phyloP scores from a whole-genome alignment of 92 coral and sea anemone genomes.

The Nematostella vectensis region DNA sequence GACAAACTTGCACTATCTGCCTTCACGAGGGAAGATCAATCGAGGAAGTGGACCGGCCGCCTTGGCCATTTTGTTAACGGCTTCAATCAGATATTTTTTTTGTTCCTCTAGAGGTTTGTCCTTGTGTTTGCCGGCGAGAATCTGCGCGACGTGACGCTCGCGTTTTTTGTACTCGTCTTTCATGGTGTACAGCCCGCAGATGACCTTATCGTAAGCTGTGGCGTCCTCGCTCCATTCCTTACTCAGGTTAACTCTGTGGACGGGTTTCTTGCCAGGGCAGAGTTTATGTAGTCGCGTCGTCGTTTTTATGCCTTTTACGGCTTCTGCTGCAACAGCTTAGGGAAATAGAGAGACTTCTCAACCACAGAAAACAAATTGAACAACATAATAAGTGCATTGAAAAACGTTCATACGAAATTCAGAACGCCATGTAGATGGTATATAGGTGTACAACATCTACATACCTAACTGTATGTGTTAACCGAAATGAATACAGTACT shows the following conservation, averaged over 20 bases:
- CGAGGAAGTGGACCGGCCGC: constrained; percentile 86
- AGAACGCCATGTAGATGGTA: too few relatives aligned
- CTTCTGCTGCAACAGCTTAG: constrained; percentile 50
- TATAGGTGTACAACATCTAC: too few relatives aligned
- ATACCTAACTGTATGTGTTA: too few relatives aligned
- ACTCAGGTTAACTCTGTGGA: constrained; percentile 33
- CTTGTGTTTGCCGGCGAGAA: constrained; percentile 52
- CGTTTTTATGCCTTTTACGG: constrained; percentile 62
- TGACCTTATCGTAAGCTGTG: constrained; percentile 60
- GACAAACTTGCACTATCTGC: too few relatives aligned
- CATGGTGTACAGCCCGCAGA: constrained; percentile 79
- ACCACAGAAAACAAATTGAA: not conserved
- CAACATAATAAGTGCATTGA: too few relatives aligned
- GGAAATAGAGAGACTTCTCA: not conserved
- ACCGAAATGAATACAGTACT: too few relatives aligned
- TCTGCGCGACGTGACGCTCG: constrained; percentile 60
- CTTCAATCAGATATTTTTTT: constrained; percentile 67
- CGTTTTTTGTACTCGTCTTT: constrained; percentile 72
- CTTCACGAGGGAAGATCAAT: constrained; percentile 28
- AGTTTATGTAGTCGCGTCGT: constrained; percentile 83
- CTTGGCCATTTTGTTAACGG: constrained; percentile 73
- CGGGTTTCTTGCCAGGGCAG: constrained; percentile 59
- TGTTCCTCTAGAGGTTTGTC: constrained; percentile 67
- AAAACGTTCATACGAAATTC: too few relatives aligned
- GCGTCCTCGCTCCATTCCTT: constrained; percentile 53